Conservation (phyloP, 2,888 invertebrate genomes). For the Bellardia pandia region DNA sequence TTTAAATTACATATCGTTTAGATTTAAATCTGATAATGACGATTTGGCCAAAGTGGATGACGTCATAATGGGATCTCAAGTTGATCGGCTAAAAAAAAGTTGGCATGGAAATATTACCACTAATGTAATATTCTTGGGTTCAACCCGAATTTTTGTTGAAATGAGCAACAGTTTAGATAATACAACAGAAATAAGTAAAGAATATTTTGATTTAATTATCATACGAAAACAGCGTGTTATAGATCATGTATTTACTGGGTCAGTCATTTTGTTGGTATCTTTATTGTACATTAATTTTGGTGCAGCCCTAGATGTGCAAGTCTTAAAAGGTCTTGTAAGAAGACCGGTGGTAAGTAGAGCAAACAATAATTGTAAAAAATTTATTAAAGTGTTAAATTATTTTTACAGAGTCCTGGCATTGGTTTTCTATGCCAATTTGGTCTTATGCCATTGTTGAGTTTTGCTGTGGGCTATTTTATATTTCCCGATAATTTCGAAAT, state of each 20-base stretch:
- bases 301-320: conserved; percentile 90
- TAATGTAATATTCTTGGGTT: conserved; percentile 80
- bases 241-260: conserved; percentile 90
- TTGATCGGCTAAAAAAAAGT: conserved; percentile 70
- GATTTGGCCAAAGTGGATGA: conserved; percentile 77
- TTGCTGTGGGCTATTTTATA: conserved; percentile 88
- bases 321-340: conserved; percentile 77
- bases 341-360: conserved; percentile 86
- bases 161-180: conserved; percentile 76
- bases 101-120: conserved; percentile 80
- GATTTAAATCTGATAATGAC: conserved; percentile 75
- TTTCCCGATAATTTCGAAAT: conserved; percentile 89
- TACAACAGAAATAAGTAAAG: conserved; percentile 73
- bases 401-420: conserved; percentile 84
- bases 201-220: conserved; percentile 85
- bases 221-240: conserved; percentile 87
- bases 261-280: conserved; percentile 90
- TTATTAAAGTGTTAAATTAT: not conserved
- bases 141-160: conserved; percentile 78
- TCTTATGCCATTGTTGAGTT: conserved; percentile 94
- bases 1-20: conserved; percentile 74
- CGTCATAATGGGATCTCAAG: conserved; percentile 74
- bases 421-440: conserved; percentile 92
- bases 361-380: not conserved
- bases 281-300: conserved; percentile 96